Base-by-base conservation (phyloP, 2,888 invertebrate species). In the Pollenia labialis region DNA sequence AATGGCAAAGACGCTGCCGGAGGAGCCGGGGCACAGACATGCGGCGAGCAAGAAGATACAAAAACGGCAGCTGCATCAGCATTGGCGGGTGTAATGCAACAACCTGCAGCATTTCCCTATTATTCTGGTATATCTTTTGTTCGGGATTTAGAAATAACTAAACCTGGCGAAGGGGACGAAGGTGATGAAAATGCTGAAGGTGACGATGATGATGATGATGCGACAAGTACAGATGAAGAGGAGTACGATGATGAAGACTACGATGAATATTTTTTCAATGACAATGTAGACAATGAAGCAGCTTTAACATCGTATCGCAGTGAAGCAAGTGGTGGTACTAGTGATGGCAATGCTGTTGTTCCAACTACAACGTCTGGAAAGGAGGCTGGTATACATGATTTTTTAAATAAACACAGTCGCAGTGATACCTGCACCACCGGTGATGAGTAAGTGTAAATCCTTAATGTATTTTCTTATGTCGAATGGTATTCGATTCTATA, bases 121-220 rank as follows among this genome's bases (percentile, higher is more conserved):
- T 91, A 90, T 89, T 88, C 91, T 44, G 92, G 91, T 80, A 91
- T 91, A 64, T 91, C 91, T 1, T 91, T 92, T 75, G 88, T 90
- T 46, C 89, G 90, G 12, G 91, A 91, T 87, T 60, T 87, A 0
- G 90, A 90, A 48, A 69, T 88, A 54, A 81, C 64, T 3, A 75
- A 81, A 48, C 16, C 40, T 14, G 89, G 87, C 40, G 87, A 87
- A 50, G 88, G 64, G 2, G 74, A 71, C 18, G 85, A 76, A 48
- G 64, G 69, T 16, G 64, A 82, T 8, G 87, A 85, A 3, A 64
- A 75, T 10, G n/a, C 11, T 8, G 48, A 23, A 52, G 32, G 62
- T 11, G 42, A n/a, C n/a, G n/a, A 48, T 71, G 46, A 77, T 23
- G 83, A 88, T 62, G 84, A 32, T 4, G 32, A 79, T 58, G 80